Evolutionary conservation across 2,113 vertebrate species (phyloP).

Genomic region (Nansenia antarctica): DNA sequence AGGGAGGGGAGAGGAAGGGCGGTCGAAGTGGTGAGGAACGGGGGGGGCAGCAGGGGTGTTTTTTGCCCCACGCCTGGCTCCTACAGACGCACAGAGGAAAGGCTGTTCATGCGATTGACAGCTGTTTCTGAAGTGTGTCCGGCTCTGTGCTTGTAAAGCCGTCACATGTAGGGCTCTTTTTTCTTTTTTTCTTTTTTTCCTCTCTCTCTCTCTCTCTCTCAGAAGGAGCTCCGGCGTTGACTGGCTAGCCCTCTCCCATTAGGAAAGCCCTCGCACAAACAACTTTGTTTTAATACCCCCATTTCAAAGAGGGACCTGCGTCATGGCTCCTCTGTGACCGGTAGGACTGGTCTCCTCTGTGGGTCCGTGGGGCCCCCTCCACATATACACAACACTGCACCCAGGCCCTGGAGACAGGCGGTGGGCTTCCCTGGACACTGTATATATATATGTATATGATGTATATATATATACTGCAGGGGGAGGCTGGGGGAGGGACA

Average conservation of each 20-base stretch:
- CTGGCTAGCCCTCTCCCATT: conserved; percentile 53
- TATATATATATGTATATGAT: too few relatives aligned
- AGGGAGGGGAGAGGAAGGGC: conserved; percentile 17
- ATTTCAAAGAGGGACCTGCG: conserved; percentile 58
- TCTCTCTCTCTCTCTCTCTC: too few relatives aligned
- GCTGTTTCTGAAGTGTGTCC: conserved; percentile 68
- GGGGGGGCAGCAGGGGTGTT: not conserved
- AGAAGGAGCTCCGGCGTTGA: conserved; percentile 52
- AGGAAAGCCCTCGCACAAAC: conserved; percentile 50
- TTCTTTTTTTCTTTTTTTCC: too few relatives aligned
- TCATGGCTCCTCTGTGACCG: conserved; percentile 45
- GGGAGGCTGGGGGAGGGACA: too few relatives aligned
- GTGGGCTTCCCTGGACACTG: conserved; percentile 2
- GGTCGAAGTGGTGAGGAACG: not conserved
- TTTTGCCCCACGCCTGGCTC: conserved; percentile 27
- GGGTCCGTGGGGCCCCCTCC: conserved; percentile 30
- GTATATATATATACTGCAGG: too few relatives aligned
- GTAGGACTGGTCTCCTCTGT: conserved; percentile 31
- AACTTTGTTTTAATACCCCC: conserved; percentile 48
- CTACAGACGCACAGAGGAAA: conserved; percentile 54
- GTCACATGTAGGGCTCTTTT: conserved; percentile 57
- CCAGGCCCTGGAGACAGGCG: conserved; percentile 2
- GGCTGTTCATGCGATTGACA: conserved; percentile 56
- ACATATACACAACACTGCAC: conserved; percentile 34
- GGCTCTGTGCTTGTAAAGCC: conserved; percentile 68